Evolutionary conservation across 2,797 vertebrate species (phyloP), one percentile per base, ranked within the genome.

Genomic region (Phalloptychus januarius): DNA sequence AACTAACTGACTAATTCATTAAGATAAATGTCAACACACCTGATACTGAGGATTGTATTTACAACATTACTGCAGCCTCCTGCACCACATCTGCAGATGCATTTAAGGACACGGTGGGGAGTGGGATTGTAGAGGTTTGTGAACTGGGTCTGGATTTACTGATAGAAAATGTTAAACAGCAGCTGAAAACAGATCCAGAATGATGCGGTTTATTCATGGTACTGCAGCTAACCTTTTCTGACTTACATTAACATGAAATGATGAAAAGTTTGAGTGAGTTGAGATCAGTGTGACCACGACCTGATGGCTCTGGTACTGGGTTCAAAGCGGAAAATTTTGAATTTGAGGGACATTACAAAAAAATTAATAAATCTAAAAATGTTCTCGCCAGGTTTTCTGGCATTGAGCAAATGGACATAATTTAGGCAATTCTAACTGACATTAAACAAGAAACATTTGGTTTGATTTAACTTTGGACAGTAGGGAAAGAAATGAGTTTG

Each of bases 1-100:
- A 79, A 78, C 71, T 84, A 84, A 83, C 45, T 50, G 77, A 40
- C 50, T 79, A 58, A 84, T 86, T 83, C 84, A 80, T 63, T 0
- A 52, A 71, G 75, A 79, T 2, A 1, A 75, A 61, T 23, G 84
- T 87, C 80, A 79, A 82, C 81, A 78, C 69, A 23, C 73, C 71
- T 77, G 1, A 61, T 88, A 74, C 83, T 28, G 61, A 86, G 83
- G 71, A 67, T 42, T 73, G 71, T 31, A 73, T 73, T 81, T 78
- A 44, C 54, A 72, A 44, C 8, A n/a, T 73, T 18, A 78, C 40
- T 31, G 48, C 61, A 5, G 33, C 58, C 18, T 45, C 42, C 74
- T 67, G 58, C n/a, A 33, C 16, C 48, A 7, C 28, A 38, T 38
- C 61, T 36, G 61, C 7, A 38, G 16, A 18, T 63, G 58, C 31